Evolutionary conservation across 2,113 vertebrate species (phyloP).

Genomic region (Pedionomus torquatus): DNA sequence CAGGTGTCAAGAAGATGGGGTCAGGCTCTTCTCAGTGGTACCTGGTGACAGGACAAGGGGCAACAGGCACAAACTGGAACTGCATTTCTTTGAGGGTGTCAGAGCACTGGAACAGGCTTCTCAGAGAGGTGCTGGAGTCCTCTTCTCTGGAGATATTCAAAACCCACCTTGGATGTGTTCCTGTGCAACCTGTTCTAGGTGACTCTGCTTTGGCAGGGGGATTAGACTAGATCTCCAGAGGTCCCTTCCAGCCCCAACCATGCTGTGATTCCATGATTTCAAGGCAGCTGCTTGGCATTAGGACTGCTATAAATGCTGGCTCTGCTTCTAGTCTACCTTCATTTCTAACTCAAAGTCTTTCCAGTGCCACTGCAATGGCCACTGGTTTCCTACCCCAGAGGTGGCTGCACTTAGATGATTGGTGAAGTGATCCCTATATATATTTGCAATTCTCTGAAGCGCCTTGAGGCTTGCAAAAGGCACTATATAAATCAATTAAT

Average conservation of each 20-base stretch:
- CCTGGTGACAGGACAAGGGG: not conserved
- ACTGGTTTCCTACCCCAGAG: not conserved
- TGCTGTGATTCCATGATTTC: not conserved
- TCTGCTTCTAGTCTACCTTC: not conserved
- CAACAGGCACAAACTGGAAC: not conserved
- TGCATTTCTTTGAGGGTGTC: not conserved
- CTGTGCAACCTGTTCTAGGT: not conserved
- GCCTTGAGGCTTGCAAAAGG: slow-evolving; percentile 61
- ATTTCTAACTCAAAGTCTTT: not conserved
- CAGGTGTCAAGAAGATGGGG: not conserved
- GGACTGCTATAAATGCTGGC: not conserved
- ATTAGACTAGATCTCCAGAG: not conserved
- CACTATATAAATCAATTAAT: slow-evolving; percentile 72
- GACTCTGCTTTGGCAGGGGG: not conserved
- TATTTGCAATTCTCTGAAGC: slow-evolving; percentile 45
- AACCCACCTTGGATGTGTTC: not conserved
- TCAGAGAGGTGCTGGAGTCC: not conserved
- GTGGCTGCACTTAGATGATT: not conserved
- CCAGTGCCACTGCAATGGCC: not conserved
- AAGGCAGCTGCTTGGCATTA: not conserved
- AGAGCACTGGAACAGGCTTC: not conserved
- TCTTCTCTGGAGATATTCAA: not conserved
- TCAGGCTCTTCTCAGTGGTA: not conserved
- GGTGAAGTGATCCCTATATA: slow-evolving; percentile 41
- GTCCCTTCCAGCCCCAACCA: not conserved